Percentiles rank a stretch among this genome's conserved stretches.
phyloP scores from a whole-genome alignment of 2,888 invertebrate genomes.

The Pteria penguin region DNA sequence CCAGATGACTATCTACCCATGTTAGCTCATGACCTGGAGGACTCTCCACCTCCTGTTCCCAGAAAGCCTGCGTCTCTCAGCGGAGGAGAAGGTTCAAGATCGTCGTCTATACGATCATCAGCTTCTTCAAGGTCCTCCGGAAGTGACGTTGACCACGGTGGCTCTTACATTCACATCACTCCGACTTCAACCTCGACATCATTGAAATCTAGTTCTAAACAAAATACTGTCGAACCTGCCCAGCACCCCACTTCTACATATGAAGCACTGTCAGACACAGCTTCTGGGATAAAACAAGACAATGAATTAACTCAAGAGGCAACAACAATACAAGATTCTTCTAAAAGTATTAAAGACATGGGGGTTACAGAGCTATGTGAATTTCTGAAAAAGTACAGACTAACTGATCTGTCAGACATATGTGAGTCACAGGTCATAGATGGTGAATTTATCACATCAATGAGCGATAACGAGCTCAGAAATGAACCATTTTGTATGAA shows the following conservation, averaged over 20 bases:
- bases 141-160: not conserved
- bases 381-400: not conserved
- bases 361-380: not conserved
- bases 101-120: not conserved
- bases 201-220: too few relatives aligned
- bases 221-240: too few relatives aligned
- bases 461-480: not conserved
- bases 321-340: not conserved
- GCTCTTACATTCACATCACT: not conserved
- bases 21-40: too few relatives aligned
- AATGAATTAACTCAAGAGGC: not conserved
- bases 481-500: constrained; percentile 11
- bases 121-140: not conserved
- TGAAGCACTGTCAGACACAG: too few relatives aligned
- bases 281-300: too few relatives aligned
- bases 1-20: too few relatives aligned
- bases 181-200: too few relatives aligned
- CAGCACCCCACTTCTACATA: too few relatives aligned
- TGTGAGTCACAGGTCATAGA: not conserved
- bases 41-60: too few relatives aligned
- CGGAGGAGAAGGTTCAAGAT: not conserved
- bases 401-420: not conserved
- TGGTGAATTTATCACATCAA: not conserved
- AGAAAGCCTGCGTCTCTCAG: too few relatives aligned
- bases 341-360: not conserved